Evolutionary conservation across 2,113 vertebrate genomes (phyloP).

Genomic region (Neoarius graeffei): DNA sequence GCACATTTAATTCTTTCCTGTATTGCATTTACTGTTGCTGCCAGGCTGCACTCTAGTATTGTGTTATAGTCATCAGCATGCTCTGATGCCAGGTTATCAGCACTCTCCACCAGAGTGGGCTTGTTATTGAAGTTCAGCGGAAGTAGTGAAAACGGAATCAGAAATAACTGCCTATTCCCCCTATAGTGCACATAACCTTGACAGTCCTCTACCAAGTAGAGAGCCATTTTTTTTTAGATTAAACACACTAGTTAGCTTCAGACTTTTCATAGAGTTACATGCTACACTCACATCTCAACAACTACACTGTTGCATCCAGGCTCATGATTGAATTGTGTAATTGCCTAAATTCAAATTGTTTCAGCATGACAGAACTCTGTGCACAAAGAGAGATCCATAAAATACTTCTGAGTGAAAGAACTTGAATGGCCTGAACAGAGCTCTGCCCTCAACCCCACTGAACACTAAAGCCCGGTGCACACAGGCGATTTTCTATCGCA

Average conservation of each 20-base stretch:
- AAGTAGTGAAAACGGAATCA: neutral
- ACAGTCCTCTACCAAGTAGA: neutral
- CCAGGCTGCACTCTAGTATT: neutral
- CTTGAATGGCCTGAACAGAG: neutral
- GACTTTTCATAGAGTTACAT: neutral
- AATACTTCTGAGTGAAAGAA: neutral
- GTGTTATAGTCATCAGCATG: neutral
- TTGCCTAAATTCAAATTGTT: neutral
- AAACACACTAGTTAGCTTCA: neutral
- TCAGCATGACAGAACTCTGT: neutral
- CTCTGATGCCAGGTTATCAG: neutral
- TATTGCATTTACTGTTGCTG: neutral
- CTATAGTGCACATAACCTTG: neutral
- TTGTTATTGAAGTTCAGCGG: neutral
- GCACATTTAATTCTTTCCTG: neutral
- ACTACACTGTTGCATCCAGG: neutral
- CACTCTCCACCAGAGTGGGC: neutral
- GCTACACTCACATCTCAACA: neutral
- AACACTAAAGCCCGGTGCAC: neutral
- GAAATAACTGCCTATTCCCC: neutral
- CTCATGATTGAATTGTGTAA: neutral
- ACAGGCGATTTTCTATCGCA: too few species aligned
- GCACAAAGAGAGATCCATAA: neutral
- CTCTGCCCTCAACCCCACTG: neutral
- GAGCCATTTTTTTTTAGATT: neutral